Evolutionary conservation across 2,888 invertebrate species (phyloP).

Genomic region (Eristalis arbustorum): DNA sequence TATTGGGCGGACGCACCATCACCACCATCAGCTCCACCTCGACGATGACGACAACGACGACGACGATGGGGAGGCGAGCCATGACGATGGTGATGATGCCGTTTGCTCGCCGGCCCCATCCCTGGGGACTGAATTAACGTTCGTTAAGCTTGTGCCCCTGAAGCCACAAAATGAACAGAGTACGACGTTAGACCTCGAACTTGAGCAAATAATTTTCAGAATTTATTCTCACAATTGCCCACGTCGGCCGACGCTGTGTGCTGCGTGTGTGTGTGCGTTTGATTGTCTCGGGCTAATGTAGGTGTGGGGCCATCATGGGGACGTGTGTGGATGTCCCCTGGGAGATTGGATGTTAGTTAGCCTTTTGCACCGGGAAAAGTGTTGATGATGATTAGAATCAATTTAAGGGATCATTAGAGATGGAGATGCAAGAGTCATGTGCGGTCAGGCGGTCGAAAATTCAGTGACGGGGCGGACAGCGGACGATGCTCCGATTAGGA

Average conservation of each 20-base stretch:
- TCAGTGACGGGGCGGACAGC: slow-evolving; percentile 48
- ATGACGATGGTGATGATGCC: slow-evolving; percentile 30
- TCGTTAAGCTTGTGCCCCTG: slow-evolving; percentile 69
- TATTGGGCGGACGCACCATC: slow-evolving; percentile 10
- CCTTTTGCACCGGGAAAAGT: slow-evolving; percentile 74
- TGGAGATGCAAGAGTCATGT: slow-evolving; percentile 63
- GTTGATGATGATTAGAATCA: slow-evolving; percentile 81
- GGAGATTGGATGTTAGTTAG: slow-evolving; percentile 67
- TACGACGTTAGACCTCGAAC: slow-evolving; percentile 69
- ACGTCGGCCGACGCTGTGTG: slow-evolving; percentile 2
- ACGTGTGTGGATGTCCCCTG: slow-evolving; percentile 36
- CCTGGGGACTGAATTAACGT: slow-evolving; percentile 69
- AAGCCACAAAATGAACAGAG: slow-evolving; percentile 67
- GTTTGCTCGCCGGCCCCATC: slow-evolving; percentile 47
- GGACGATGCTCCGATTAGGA: slow-evolving; percentile 43
- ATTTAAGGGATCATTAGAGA: slow-evolving; percentile 80
- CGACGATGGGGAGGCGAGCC: slow-evolving; percentile 1
- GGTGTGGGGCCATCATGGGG: neutral
- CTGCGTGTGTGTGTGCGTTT: slow-evolving; percentile 20
- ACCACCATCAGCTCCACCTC: neutral
- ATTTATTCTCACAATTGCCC: slow-evolving; percentile 59
- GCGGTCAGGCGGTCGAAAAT: slow-evolving; percentile 47
- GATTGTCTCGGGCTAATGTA: slow-evolving; percentile 46
- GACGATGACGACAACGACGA: slow-evolving; percentile 12
- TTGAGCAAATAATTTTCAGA: slow-evolving; percentile 69